These are phyloP conservation scores for Sepiola atlantica DNA, from an alignment of 2,888 invertebrate genomes.

Conservation along the genomic window DNA sequence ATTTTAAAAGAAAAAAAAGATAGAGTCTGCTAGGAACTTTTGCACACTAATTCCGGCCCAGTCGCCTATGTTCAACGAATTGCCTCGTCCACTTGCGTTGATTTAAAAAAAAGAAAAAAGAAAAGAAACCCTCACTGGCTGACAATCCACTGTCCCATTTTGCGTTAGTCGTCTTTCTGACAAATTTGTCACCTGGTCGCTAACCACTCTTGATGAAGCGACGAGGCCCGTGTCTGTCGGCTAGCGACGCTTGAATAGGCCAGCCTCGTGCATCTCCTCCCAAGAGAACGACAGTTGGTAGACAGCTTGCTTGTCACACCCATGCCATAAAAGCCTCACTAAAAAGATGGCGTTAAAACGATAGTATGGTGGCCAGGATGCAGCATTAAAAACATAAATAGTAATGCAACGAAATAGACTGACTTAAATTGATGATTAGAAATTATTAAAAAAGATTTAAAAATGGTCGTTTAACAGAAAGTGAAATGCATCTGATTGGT, in stretches of 20 bases:
- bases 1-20: no score
- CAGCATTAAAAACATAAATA: neutral
- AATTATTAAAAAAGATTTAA: no score
- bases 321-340: neutral
- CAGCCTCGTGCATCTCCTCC: neutral
- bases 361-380: neutral
- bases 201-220: neutral
- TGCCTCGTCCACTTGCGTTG: neutral
- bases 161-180: neutral
- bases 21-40: no score
- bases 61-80: neutral
- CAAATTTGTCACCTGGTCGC: slow-evolving; percentile 13
- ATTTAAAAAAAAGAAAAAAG: no score
- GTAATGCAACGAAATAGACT: neutral
- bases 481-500: neutral
- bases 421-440: no score
- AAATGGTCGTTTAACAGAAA: neutral
- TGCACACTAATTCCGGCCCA: neutral
- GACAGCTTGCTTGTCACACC: neutral
- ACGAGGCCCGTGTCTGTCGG: neutral
- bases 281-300: neutral
- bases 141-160: neutral
- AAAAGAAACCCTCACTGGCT: neutral
- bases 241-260: neutral
- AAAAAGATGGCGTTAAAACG: neutral